These are phyloP conservation scores for Bolinopsis microptera DNA, from an alignment of 37 sponge, comb jelly and placozoan genomes.

Conservation along the genomic window DNA sequence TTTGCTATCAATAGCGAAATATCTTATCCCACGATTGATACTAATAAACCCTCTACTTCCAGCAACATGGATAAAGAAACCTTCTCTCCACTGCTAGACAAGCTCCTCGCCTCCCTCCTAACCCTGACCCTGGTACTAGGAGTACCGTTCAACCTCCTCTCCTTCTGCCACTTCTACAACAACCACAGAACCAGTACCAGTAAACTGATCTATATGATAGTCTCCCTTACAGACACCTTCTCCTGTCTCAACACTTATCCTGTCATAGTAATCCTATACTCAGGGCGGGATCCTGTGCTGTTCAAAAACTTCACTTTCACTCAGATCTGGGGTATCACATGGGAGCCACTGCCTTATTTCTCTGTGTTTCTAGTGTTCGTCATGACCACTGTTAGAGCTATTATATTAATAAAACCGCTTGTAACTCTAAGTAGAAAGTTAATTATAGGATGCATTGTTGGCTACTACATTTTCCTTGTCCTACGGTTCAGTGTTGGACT, in stretches of 20 bases:
- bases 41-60: too few species aligned
- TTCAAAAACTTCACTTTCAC: background rate
- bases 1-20: too few species aligned
- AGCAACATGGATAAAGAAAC: background rate
- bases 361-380: background rate
- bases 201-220: background rate
- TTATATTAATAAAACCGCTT: background rate
- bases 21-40: too few species aligned
- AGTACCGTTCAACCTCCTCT: background rate
- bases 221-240: background rate
- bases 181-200: background rate
- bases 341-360: background rate
- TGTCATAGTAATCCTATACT: background rate
- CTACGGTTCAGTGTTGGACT: background rate
- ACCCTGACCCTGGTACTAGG: background rate
- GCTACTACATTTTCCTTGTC: background rate
- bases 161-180: background rate
- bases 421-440: background rate
- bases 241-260: background rate
- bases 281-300: background rate
- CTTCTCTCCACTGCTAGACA: background rate
- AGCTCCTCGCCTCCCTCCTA: background rate
- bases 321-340: background rate
- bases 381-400: background rate
- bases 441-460: background rate